Conservation (phyloP, 1,140 invertebrate genomes). For the Drosophila punjabiensis region DNA sequence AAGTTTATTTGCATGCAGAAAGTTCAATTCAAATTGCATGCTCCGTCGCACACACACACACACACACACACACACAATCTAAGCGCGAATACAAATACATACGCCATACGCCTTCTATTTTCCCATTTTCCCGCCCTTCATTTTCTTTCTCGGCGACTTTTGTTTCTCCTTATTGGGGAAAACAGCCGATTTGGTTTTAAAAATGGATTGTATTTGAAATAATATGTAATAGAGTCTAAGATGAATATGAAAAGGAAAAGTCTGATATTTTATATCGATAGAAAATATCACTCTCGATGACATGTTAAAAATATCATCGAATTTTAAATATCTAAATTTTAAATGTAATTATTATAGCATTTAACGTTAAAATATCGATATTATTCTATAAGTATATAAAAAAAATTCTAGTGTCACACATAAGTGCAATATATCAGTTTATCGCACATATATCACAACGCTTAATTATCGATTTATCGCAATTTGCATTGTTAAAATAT, state of each 20-base stretch:
- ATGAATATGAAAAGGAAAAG: too few species aligned
- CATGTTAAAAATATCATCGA: background rate
- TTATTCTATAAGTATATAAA: too few species aligned
- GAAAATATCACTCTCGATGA: too few species aligned
- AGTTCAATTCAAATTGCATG: slow-evolving; percentile 80
- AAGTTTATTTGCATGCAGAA: slow-evolving; percentile 76
- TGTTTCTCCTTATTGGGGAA: background rate
- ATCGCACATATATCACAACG: too few species aligned
- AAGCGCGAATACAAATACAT: slow-evolving; percentile 9
- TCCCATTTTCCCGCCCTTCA: slow-evolving; percentile 1
- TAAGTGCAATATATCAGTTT: too few species aligned
- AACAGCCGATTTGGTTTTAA: background rate
- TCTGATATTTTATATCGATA: too few species aligned
- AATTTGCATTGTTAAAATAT: too few species aligned
- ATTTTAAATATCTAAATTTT: background rate
- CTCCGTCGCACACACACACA: slow-evolving; percentile 58
- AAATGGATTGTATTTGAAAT: background rate
- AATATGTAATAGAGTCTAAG: background rate
- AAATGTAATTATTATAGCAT: background rate
- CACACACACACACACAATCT: slow-evolving; percentile 11
- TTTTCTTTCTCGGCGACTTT: slow-evolving; percentile 27
- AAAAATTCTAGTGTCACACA: too few species aligned
- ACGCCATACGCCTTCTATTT: background rate
- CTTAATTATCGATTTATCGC: too few species aligned
- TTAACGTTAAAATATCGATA: too few species aligned